Evolutionary conservation across 2,113 vertebrate genomes (phyloP).

Genomic region (Sceloporus undulatus): DNA sequence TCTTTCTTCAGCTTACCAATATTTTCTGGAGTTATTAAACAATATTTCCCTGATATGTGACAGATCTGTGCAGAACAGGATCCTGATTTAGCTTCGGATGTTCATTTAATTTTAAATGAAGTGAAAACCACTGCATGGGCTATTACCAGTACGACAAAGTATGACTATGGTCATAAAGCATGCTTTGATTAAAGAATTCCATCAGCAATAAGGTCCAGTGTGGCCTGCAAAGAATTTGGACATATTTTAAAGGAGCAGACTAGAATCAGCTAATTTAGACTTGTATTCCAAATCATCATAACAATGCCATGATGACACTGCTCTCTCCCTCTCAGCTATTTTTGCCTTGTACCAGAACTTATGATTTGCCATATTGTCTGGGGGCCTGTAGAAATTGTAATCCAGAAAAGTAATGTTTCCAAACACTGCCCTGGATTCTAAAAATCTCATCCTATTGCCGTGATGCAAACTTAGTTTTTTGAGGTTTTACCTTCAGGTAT

Average conservation of each 20-base stretch:
- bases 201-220: not conserved
- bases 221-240: conserved; percentile 1
- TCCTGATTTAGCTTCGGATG: conserved; percentile 11
- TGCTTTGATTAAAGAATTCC: not conserved
- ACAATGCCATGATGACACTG: not conserved
- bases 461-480: not conserved
- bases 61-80: not conserved
- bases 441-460: not conserved
- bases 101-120: conserved; percentile 29
- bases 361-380: no score
- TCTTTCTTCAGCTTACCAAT: conserved; percentile 8
- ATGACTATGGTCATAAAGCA: conserved; percentile 20
- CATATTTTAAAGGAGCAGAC: not conserved
- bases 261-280: not conserved
- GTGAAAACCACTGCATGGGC: not conserved
- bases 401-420: no score
- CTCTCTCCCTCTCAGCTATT: not conserved
- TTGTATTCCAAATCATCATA: not conserved
- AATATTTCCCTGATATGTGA: conserved; percentile 2
- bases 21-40: conserved; percentile 15
- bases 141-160: not conserved
- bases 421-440: no score
- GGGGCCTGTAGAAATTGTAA: no score
- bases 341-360: not conserved
- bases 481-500: not conserved